These are phyloP conservation scores for Rhagoletis pomonella DNA, from an alignment of 1,140 invertebrate species.

Conservation along the genomic window DNA sequence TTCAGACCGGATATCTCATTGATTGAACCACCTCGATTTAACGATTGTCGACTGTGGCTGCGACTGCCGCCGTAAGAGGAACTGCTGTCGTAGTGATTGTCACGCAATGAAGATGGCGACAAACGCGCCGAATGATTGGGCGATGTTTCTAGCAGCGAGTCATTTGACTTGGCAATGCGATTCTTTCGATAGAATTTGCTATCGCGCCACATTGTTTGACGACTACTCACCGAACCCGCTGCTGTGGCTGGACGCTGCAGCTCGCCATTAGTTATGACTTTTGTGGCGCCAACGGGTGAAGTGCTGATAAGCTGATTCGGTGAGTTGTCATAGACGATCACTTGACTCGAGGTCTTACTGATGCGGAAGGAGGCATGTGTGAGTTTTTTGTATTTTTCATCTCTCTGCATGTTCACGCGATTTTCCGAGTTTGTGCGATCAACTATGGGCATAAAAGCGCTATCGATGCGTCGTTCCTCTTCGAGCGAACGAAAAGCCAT, in stretches of 20 bases:
- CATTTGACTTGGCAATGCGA: slow-evolving; percentile 73
- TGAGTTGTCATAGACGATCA: slow-evolving; percentile 56
- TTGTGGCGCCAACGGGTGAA: slow-evolving; percentile 19
- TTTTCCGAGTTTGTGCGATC: slow-evolving; percentile 73
- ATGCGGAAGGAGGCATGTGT: slow-evolving; percentile 72
- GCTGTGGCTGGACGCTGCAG: slow-evolving; percentile 63
- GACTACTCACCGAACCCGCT: slow-evolving; percentile 56
- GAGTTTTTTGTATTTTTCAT: slow-evolving; percentile 72
- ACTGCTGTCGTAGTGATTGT: slow-evolving; percentile 69
- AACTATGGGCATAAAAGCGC: slow-evolving; percentile 70
- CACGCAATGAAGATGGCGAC: slow-evolving; percentile 68
- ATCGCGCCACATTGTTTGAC: slow-evolving; percentile 71
- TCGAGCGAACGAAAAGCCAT: slow-evolving; percentile 72
- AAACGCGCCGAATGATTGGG: slow-evolving; percentile 66
- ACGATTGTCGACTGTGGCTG: slow-evolving; percentile 64
- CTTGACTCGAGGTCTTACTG: slow-evolving; percentile 66
- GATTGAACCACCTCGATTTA: slow-evolving; percentile 60
- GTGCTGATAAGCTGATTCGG: slow-evolving; percentile 55
- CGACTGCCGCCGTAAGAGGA: slow-evolving; percentile 65
- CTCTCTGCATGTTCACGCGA: slow-evolving; percentile 70
- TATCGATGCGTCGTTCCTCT: slow-evolving; percentile 73
- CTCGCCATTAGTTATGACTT: slow-evolving; percentile 60
- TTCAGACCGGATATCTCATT: slow-evolving; percentile 58
- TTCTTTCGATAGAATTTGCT: slow-evolving; percentile 73
- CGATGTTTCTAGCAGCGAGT: slow-evolving; percentile 70